Evolutionary conservation across 2,797 vertebrate genomes (phyloP), one percentile per base, ranked within the genome.

Genomic region (Chloroceryle inda): DNA sequence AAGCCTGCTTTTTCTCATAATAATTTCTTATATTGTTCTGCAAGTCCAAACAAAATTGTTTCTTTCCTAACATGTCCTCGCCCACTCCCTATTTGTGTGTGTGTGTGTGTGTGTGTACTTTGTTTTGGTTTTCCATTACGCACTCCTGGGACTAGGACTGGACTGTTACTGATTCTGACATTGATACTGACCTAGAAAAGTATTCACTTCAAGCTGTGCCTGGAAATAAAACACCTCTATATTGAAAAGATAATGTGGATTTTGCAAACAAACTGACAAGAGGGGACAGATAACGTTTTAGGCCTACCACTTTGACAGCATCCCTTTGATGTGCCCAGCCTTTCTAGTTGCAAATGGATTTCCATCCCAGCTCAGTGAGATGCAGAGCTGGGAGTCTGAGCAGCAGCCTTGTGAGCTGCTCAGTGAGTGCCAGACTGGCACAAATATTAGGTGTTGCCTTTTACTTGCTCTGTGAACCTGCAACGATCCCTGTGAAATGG

Each of bases 401-500:
- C 64, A 50, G 37, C 66, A 53, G 21, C 14, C 50, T 52, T 52
- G 50, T 27, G 27, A 29, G 26, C 50, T 52, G 26, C 6, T 5
- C 16, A 68, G 38, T n/a, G 75, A 75, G 24, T 88, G 80, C 81
- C 92, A 96, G 88, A 69, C 62, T 93, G 79, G 86, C 53, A 91
- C 74, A 74, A 85, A 38, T 87, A 78, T 50, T 92, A 64, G 61
- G 9, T 80, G 61, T 79, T 10, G 35, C 38, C 44, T 94, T 90
- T 97, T 95, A 69, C 55, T 59, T 23, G 2, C 59, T 61, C 74
- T 67, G 49, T 93, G 94, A 92, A 73, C 50, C 77, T 92, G 56
- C 69, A 93, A 13, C 3, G 16, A 92, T 83, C 68, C 74, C 64
- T 71, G 69, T 96, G 95, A 96, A 96, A 92, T 20, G 68, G 83